Evolutionary conservation across 2,888 invertebrate genomes (phyloP), one percentile per base, ranked within the genome.

Genomic region (Tenthredo notha): DNA sequence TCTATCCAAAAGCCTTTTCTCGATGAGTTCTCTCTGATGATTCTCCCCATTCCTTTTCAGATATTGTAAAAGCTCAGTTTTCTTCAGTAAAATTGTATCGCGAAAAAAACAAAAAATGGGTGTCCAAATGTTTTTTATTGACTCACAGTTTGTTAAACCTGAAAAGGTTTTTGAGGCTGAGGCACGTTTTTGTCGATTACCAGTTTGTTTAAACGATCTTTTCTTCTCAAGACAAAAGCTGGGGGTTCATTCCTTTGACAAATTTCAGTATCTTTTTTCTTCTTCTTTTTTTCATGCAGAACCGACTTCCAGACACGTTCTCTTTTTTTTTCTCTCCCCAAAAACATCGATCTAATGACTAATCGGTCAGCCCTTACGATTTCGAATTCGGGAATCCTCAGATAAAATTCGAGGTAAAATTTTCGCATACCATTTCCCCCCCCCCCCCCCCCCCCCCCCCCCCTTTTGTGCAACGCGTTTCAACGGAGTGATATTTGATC

Each of bases 381-480:
- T 54, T n/a, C n/a, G n/a, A 54, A n/a, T 10, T 54, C 54, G 54
- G 7, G 6, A 54, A n/a, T 54, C 7, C 18, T 50, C 18, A n/a
- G n/a, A 54, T n/a, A 54, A 54, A 7, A n/a, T 54, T 61, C 0
- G 0, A 2, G 10, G 3, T 2, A 25, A 25, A 61, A 61, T 12
- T 12, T 61, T 25, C 21, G 25, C 10, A 25, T 10, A 3, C 3
- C 4, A 4, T 25, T 25, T 61, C 9, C 25, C 25, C 12, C n/a
- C n/a, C n/a, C n/a, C n/a, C n/a, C n/a, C n/a, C n/a, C n/a, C n/a
- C n/a, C n/a, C n/a, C n/a, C n/a, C n/a, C n/a, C n/a, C n/a, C n/a
- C n/a, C n/a, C n/a, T n/a, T 61, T 61, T 61, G 61, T 54, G 54
- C 54, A 54, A 54, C 54, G 61, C 25, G 61, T 33, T 70, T 29